Evolutionary conservation across 2,113 vertebrate species (phyloP), one percentile per base, ranked within the genome.

Genomic region (Rhinolophus sinicus): DNA sequence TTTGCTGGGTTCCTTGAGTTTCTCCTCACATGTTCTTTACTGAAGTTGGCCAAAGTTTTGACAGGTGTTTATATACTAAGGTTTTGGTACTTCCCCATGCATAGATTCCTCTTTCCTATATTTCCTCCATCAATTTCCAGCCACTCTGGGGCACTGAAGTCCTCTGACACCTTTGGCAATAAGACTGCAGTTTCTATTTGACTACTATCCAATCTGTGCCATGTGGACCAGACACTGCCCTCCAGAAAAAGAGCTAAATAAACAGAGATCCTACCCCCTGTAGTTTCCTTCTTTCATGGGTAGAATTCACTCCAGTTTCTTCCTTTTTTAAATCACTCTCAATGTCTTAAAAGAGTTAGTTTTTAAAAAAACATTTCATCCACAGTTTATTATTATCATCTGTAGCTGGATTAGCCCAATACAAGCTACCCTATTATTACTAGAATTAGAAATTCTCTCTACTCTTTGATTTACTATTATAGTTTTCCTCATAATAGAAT

Each of bases 391-490:
- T 84, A 88, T 94, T 56, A 93, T 80, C 7, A 11, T 88, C 58
- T 58, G 24, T n/a, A 26, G 33, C 12, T 69, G 8, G 8, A 47
- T 72, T 90, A 54, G 30, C 84, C 35, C 11, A 60, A 58, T 80
- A 60, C 30, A 67, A 73, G 9, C 14, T 77, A 50, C 56, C 62
- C 40, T 52, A 19, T 83, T 69, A 84, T 94, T 88, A 93, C 14
- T 84, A 2, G 24, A 95, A 94, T 84, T 76, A 80, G 18, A 81
- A 73, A 26, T 87, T 87, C 33, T 94, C 83, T 90, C n/a, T 88
- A 58, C 24, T 69, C 44, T n/a, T 3, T 58, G 40, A 56, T 52
- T 94, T 95, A 77, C 11, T 96, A 72, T 14, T 96, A 7, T 75
- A 75, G 69, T 90, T 80, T 88, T 56, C 54, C 54, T 83, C n/a